Base-by-base conservation (phyloP, 92 coral and sea anemone species). In the Micromussa lordhowensis region DNA sequence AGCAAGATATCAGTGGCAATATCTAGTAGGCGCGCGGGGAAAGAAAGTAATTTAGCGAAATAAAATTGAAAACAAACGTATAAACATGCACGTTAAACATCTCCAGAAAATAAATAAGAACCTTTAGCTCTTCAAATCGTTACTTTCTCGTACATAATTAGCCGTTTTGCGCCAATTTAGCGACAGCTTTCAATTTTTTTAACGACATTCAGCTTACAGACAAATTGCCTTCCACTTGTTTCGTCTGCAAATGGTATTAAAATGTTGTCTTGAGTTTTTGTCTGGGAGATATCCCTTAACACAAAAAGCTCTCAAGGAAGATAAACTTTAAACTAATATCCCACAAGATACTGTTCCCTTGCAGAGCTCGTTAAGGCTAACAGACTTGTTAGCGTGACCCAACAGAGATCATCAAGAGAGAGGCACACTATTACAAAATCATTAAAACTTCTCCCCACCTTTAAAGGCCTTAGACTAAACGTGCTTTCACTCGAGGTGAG, bases 401-500 rank as follows among this genome's bases (percentile, higher is more conserved):
- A 24, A 49, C 81, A 32, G 31, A 35, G 69, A 53, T 49, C 30
- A 71, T 78, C 38, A 59, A 58, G 78, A 44, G 38, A 64, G 38
- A 79, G 81, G 81, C 68, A 58, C 59, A 3, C 57, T 28, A 88
- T 78, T 78, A 71, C 88, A 83, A 77, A 77, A 88, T 88, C 89
- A 91, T 78, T 78, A 68, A 49, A 19, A 40, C 61, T 28, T 63
- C 15, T 35, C 94, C n/a, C 89, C 92, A 95, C 98, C 98, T 95
- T 95, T 38, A 95, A 85, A 14, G 95, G 92, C 71, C 94, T 94
- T 38, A 91, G 73, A 57, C 75, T 86, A 81, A 91, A 94, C 85
- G 92, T 95, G 73, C 94, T 87, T 68, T 95, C 98, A 53, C 93
- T 92, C 31, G 93, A 88, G 18, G 91, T 88, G 55, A 86, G 90